Conservation (phyloP, 1,140 invertebrate genomes). For the Antheraea pernyi region DNA sequence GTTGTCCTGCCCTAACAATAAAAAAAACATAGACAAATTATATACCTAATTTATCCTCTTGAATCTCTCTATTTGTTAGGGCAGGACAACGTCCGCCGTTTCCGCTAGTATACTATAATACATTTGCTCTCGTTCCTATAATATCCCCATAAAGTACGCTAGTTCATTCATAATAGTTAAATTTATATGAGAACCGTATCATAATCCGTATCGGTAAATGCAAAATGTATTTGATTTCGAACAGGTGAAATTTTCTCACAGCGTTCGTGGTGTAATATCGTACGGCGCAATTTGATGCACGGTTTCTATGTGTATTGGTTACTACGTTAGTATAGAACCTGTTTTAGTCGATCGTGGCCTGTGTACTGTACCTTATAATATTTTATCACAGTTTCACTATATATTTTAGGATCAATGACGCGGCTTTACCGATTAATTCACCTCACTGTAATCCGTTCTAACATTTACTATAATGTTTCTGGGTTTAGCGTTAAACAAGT, state of each 20-base stretch:
- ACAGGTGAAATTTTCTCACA: conserved; percentile 71
- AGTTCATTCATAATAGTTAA: too few species aligned
- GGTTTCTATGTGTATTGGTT: conserved; percentile 64
- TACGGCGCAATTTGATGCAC: conserved; percentile 56
- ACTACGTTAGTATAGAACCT: conserved; percentile 69
- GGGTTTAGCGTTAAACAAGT: too few species aligned
- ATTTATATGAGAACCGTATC: conserved; percentile 11
- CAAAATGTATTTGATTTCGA: conserved; percentile 36
- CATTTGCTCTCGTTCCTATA: too few species aligned
- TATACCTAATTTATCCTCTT: too few species aligned
- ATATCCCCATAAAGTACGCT: too few species aligned
- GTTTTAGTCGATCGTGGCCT: conserved; percentile 64
- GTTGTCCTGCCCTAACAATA: too few species aligned
- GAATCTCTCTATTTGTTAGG: too few species aligned
- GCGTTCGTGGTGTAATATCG: conserved; percentile 46
- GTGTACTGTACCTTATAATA: conserved; percentile 49
- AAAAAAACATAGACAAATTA: too few species aligned
- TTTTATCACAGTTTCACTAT: conserved; percentile 43
- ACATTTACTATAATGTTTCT: background rate
- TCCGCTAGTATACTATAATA: too few species aligned
- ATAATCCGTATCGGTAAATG: conserved; percentile 7
- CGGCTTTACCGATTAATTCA: background rate
- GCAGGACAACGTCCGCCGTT: too few species aligned
- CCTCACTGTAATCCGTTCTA: background rate
- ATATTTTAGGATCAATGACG: conserved; percentile 28